Evolutionary conservation across 2,797 vertebrate species (phyloP).

Genomic region (Pseudochaenichthys georgianus): DNA sequence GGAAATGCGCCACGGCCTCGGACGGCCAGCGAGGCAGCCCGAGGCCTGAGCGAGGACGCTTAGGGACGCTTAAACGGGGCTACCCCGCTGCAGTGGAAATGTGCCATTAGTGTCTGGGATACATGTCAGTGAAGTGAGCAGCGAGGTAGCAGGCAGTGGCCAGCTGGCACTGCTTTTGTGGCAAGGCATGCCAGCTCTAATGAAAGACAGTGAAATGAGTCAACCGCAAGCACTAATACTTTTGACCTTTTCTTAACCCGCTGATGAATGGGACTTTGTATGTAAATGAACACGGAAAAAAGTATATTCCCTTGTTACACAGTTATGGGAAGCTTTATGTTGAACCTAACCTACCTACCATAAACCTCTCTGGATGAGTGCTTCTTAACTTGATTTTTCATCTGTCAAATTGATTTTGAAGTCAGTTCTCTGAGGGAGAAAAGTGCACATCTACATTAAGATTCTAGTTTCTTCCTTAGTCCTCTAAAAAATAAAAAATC

Average conservation of each 20-base stretch:
- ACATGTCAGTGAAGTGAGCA: slow-evolving; percentile 41
- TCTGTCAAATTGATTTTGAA: slow-evolving; percentile 31
- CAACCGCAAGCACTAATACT: slow-evolving; percentile 19
- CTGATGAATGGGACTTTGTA: slow-evolving; percentile 15
- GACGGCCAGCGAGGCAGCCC: too few species aligned
- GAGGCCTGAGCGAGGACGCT: too few species aligned
- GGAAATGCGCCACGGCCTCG: too few species aligned
- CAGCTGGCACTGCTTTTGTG: slow-evolving; percentile 54
- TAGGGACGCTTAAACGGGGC: too few species aligned
- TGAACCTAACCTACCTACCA: neutral
- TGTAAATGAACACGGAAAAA: neutral
- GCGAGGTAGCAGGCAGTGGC: slow-evolving; percentile 36
- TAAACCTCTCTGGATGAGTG: slow-evolving; percentile 4
- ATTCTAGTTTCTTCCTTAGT: slow-evolving; percentile 12
- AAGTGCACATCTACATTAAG: slow-evolving; percentile 14
- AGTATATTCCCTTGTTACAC: slow-evolving; percentile 2
- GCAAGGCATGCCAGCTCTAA: slow-evolving; percentile 29
- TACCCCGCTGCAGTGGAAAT: too few species aligned
- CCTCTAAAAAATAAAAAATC: slow-evolving; percentile 4
- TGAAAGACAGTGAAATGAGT: slow-evolving; percentile 45
- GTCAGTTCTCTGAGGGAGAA: slow-evolving; percentile 1
- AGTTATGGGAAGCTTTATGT: neutral
- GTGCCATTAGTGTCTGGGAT: slow-evolving; percentile 24
- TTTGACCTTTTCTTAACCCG: slow-evolving; percentile 39
- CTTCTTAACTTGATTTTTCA: neutral